Evolutionary conservation across 2,113 vertebrate species (phyloP), one percentile per base, ranked within the genome.

Genomic region (Oreotragus oreotragus): DNA sequence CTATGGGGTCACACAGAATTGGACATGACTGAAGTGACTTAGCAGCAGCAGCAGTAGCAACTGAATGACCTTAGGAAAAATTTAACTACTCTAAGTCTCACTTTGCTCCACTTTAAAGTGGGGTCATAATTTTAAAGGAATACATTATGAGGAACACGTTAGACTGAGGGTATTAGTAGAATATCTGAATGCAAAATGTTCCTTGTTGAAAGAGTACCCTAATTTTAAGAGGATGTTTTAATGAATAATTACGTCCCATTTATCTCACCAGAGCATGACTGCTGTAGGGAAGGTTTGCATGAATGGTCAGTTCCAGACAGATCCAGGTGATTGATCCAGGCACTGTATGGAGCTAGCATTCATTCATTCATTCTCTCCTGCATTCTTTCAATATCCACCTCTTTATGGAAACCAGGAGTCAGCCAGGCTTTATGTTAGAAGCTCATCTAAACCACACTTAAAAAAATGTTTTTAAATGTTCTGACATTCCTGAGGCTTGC

Each of bases 341-440:
- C 3, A n/a, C 3, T 4, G 16, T 13, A 49, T 15, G n/a, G 0
- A 55, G n/a, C 21, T 15, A 39, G 15, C 12, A 6, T 53, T 28
- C 43, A 33, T 36, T 13, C 73, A 51, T 27, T 39, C n/a, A 3
- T 57, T 62, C 13, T 13, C 36, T 87, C 2, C 0, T 36, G 1
- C 9, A 23, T 92, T 88, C 47, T 76, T 88, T 81, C 85, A 94
- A 55, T 5, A 47, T 58, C 14, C 21, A 66, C 62, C 53, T 88
- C 27, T 49, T 84, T 77, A 17, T 30, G 55, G 27, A 64, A 91
- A 80, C 45, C 30, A 36, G 39, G 23, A 84, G 7, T 70, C 43
- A 88, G 7, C 1, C 30, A 83, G 19, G 2, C 30, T 77, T 76
- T 84, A 27, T 47, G 7, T 13, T 88, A 81, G 1, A 85, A 88